Percentiles rank a stretch among this genome's conserved stretches.
Conservation (phyloP, 2,113 vertebrate species). For the Xiphophorus couchianus region DNA sequence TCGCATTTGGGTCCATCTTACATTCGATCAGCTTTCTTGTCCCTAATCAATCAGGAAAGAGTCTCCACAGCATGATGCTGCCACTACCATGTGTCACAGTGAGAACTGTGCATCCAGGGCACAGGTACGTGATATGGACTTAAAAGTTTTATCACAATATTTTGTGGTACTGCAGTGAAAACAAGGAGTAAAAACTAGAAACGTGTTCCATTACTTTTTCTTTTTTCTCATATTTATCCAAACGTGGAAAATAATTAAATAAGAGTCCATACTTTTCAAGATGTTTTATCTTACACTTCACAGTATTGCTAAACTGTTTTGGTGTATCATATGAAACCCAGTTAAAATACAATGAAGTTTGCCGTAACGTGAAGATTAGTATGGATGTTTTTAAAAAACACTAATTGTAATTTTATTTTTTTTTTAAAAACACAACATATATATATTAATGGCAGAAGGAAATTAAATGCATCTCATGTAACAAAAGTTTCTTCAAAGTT, state of each 20-base stretch:
- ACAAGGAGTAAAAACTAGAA: neutral
- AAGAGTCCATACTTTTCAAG: neutral
- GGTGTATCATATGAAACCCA: no score
- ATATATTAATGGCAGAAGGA: no score
- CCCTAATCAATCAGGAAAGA: neutral
- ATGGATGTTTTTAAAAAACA: neutral
- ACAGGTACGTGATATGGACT: no score
- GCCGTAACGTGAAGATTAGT: neutral
- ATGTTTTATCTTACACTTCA: neutral
- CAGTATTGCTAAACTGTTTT: neutral
- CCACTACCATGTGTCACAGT: neutral
- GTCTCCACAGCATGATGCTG: neutral
- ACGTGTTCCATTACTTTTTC: neutral
- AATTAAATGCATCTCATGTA: no score
- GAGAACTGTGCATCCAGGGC: no score
- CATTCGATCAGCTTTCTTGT: neutral
- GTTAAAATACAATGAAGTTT: no score
- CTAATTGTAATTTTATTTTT: no score
- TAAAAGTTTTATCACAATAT: no score
- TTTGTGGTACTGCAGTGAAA: no score
- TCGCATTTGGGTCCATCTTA: neutral
- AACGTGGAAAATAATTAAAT: neutral
- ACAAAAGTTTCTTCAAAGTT: no score
- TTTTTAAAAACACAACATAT: no score
- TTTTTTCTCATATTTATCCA: neutral